Evolutionary conservation across 1,140 invertebrate genomes (phyloP).

Genomic region (Vanessa atalanta): DNA sequence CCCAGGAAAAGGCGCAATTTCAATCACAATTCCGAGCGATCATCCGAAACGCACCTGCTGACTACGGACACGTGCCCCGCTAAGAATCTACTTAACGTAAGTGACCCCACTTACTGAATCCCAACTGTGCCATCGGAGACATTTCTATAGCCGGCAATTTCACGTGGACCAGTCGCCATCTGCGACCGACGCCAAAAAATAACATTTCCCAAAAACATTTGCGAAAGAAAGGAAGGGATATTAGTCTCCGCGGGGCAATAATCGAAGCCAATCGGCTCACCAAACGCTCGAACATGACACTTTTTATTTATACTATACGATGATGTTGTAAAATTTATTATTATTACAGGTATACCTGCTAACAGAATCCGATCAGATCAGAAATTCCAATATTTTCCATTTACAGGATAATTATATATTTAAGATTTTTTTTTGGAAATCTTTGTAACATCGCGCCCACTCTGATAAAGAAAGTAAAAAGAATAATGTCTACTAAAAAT

Average conservation of each 20-base stretch:
- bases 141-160: conserved; percentile 69
- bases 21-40: conserved; percentile 66
- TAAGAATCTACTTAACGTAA: conserved; percentile 77
- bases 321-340: conserved; percentile 27
- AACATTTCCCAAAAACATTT: conserved; percentile 75
- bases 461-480: too few species aligned
- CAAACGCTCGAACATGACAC: conserved; percentile 62
- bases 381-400: too few species aligned
- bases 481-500: too few species aligned
- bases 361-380: too few species aligned
- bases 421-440: too few species aligned
- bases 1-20: conserved; percentile 63
- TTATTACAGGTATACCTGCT: conserved; percentile 14
- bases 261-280: conserved; percentile 21
- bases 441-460: too few species aligned
- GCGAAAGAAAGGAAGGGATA: conserved; percentile 74
- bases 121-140: conserved; percentile 70
- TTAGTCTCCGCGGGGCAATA: conserved; percentile 69
- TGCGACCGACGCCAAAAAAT: conserved; percentile 78
- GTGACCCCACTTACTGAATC: conserved; percentile 73
- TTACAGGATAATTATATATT: too few species aligned
- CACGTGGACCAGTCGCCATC: conserved; percentile 66
- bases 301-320: conserved; percentile 65
- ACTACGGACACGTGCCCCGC: conserved; percentile 57
- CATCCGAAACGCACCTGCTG: conserved; percentile 67